Conservation (phyloP, 2,888 invertebrate species). For the Athripsodes cinereus region DNA sequence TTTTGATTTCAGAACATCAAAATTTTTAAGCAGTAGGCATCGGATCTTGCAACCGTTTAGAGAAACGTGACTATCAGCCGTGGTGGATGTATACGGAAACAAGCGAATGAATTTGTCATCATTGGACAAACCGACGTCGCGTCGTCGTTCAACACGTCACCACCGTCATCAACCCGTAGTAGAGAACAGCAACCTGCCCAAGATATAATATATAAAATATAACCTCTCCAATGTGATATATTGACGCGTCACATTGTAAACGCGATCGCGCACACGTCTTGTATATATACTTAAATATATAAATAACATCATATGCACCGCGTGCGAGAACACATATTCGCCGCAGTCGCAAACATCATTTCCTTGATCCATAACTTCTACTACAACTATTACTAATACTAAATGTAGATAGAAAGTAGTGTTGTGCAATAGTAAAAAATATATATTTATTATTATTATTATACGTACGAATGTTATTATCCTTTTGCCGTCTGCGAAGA, state of each 20-base stretch:
- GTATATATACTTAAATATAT: neutral
- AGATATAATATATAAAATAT: neutral
- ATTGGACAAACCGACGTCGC: constrained; percentile 35
- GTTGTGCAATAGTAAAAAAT: neutral
- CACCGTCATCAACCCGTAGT: constrained; percentile 23
- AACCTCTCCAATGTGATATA: neutral
- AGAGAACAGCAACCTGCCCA: neutral
- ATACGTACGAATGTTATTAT: neutral
- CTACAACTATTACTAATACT: neutral
- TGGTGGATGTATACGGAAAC: constrained; percentile 27
- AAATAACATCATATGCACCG: neutral
- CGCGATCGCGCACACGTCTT: neutral
- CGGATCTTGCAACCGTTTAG: constrained; percentile 95
- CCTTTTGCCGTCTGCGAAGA: neutral
- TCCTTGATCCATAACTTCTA: no score
- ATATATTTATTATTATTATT: neutral
- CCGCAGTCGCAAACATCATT: neutral
- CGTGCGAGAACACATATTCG: neutral
- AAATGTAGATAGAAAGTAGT: neutral
- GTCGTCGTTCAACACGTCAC: constrained; percentile 29
- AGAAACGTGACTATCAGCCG: constrained; percentile 85
- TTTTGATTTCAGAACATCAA: constrained; percentile 69
- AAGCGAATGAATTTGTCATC: constrained; percentile 31
- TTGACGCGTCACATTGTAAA: neutral
- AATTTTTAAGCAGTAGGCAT: constrained; percentile 96